Base-by-base conservation (phyloP, 2,113 vertebrate genomes). In the Glaucomys volans region DNA sequence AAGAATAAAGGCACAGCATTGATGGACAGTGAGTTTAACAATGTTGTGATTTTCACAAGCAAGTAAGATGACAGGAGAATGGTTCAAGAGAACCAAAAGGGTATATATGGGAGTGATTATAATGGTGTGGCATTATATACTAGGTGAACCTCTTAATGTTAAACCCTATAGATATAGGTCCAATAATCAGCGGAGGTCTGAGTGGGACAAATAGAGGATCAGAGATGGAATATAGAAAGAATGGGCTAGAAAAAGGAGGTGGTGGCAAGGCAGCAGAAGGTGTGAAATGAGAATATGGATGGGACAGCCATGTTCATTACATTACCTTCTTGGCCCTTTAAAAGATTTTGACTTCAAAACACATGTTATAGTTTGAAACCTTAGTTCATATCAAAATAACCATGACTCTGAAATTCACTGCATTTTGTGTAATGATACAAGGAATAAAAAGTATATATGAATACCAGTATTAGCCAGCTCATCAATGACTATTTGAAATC, bases 401-500 rank as follows among this genome's bases (percentile, higher is more conserved):
- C 40, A 75, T n/a, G 94, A 59, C 54, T 67, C 22, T 79, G 13
- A 79, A 95, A 81, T 26, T 72, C n/a, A 59, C 4, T 85, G 4
- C 74, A 86, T 8, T 89, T 59, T 82, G 4, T 82, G 4, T 76
- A 66, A 76, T 85, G 18, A 95, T 32, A 62, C 8, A 90, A 92
- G 50, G 52, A 17, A 72, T 50, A 76, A 84, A 92, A 50, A 9
- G 24, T 50, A 76, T 1, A 85, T 22, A 75, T 26, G 62, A 37
- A 84, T 74, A 91, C 13, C 10, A 81, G 28, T 47, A 26, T 81
- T 82, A 91, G 26, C 26, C n/a, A 95, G 8, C 17, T 81, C 62
- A 64, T 17, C 42, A 82, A 69, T 96, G 9, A 37, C 90, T 92
- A 30, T 81, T 82, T 88, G 83, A 95, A 98, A 97, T 81, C 26